A percentile compares a stretch with the other conserved stretches of the same genome.
phyloP scores from a whole-genome alignment of 2,113 vertebrate species.

The Taurulus bubalis region DNA sequence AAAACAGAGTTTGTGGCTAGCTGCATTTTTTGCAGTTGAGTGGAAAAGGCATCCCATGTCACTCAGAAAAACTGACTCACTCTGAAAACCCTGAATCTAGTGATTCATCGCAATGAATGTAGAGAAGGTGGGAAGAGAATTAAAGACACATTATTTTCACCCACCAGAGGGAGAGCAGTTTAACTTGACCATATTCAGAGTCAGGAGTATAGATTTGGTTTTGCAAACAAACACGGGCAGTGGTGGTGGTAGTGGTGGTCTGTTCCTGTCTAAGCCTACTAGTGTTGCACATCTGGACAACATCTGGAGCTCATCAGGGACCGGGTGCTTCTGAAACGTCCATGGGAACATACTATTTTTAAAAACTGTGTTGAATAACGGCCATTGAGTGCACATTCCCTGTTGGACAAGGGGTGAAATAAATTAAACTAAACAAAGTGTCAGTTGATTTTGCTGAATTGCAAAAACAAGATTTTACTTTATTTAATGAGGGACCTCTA shows the following conservation, averaged over 20 bases:
- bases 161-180: slow-evolving; percentile 4
- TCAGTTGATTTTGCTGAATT: slow-evolving; percentile 11
- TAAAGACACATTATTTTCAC: slow-evolving; percentile 36
- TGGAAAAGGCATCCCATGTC: slow-evolving; percentile 24
- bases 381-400: slow-evolving; percentile 38
- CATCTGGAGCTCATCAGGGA: slow-evolving; percentile 82
- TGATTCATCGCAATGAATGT: slow-evolving; percentile 42
- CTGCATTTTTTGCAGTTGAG: slow-evolving; percentile 21
- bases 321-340: slow-evolving; percentile 51
- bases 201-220: slow-evolving; percentile 10
- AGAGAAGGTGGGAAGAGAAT: slow-evolving; percentile 22
- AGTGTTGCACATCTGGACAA: slow-evolving; percentile 80
- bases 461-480: slow-evolving; percentile 18
- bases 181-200: slow-evolving; percentile 4
- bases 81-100: slow-evolving; percentile 31
- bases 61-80: slow-evolving; percentile 56
- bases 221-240: slow-evolving; percentile 4
- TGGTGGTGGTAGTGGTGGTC: background rate
- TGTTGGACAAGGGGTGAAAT: slow-evolving; percentile 27
- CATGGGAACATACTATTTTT: slow-evolving; percentile 85
- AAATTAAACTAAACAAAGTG: slow-evolving; percentile 25
- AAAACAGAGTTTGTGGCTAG: slow-evolving; percentile 1
- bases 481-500: background rate
- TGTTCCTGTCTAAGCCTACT: slow-evolving; percentile 55
- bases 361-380: slow-evolving; percentile 48